Evolutionary conservation across 2,797 vertebrate species (phyloP), one percentile per base, ranked within the genome.

Genomic region (Manis pentadactyla): DNA sequence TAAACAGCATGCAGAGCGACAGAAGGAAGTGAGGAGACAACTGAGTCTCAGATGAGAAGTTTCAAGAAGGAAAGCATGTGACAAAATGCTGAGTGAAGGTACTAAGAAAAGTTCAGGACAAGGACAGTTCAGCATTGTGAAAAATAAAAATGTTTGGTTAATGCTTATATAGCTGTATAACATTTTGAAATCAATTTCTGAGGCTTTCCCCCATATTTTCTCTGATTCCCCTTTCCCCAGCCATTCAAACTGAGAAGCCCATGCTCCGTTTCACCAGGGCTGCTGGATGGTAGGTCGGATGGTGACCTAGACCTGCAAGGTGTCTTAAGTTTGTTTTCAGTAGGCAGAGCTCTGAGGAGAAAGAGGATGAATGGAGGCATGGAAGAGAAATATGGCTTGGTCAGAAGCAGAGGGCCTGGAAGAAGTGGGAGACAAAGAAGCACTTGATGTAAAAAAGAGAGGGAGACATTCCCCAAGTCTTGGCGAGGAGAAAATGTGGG

Each of bases 401-500:
- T 34, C 7, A 19, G 27, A 37, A 68, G 21, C 31, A 59, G 49
- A 75, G 29, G 15, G 31, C n/a, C 37, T 68, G 39, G 64, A 68
- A 79, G n/a, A 79, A 85, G n/a, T 34, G 31, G 25, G 5, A 59
- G 27, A n/a, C 13, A 68, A 61, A 88, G 63, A 68, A 8, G 13
- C 13, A 15, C 8, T 49, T 29, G 9, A 77, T 39, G 25, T 53
- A 12, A 69, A 51, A 73, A 14, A 61, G n/a, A 92, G 13, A 66
- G 4, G 46, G 18, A 39, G 8, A 29, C 0, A 42, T 46, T 51
- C 59, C 27, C 37, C 63, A 64, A 49, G 57, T 23, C 4, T 37
- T 2, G 5, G 19, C 71, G 10, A 64, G 29, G 17, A 37, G 15
- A 0, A 18, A 6, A 1, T 25, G 7, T 18, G 29, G 5, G 2